These are phyloP conservation scores for Zophobas morio DNA, from an alignment of 1,140 invertebrate genomes.

Conservation along the genomic window DNA sequence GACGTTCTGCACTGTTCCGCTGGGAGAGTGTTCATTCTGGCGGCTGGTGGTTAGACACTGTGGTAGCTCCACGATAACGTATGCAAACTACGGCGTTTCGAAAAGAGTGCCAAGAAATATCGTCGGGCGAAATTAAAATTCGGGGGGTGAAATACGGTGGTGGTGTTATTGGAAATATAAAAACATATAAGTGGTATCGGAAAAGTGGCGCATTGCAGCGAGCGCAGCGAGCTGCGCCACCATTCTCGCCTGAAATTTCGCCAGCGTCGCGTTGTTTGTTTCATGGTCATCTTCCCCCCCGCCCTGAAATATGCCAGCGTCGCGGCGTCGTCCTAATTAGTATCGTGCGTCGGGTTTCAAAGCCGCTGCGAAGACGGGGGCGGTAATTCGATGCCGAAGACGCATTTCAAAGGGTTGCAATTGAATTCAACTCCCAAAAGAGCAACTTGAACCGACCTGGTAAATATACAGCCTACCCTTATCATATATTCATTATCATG, in stretches of 20 bases:
- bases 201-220: no score
- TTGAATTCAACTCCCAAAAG: conserved; percentile 61
- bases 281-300: no score
- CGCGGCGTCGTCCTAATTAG: conserved; percentile 41
- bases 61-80: conserved; percentile 63
- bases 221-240: no score
- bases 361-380: conserved; percentile 30
- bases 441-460: conserved; percentile 59
- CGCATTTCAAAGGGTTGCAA: conserved; percentile 62
- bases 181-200: no score
- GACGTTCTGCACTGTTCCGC: background rate
- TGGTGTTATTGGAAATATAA: no score
- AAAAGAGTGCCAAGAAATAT: conserved; percentile 57
- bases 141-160: no score
- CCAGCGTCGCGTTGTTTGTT: no score
- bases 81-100: conserved; percentile 59
- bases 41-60: conserved; percentile 64
- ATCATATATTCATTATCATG: conserved; percentile 61
- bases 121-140: conserved; percentile 48
- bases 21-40: conserved; percentile 54
- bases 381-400: conserved; percentile 54
- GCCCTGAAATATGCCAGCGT: background rate
- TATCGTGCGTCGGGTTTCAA: conserved; percentile 43
- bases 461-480: conserved; percentile 59
- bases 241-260: no score